Evolutionary conservation across 2,888 invertebrate genomes (phyloP), one percentile per base, ranked within the genome.

Genomic region (Tyria jacobaeae): DNA sequence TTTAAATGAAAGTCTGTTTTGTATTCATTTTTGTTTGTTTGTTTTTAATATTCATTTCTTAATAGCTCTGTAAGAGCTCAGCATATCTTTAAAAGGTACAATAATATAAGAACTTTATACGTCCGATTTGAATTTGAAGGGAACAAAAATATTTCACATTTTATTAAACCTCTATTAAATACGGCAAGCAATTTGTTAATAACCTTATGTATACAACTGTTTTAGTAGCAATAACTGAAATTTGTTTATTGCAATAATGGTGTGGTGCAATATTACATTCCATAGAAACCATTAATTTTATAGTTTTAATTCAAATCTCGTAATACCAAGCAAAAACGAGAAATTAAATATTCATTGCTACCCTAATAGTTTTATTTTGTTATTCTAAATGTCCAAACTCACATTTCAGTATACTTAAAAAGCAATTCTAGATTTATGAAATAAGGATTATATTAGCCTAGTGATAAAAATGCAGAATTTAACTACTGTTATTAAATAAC

Each of bases 401-500:
- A 39, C 5, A 27, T 10, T 39, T 25, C 25, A 9, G 9, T 17
- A 31, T 1, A 31, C 27, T 25, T 6, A 1, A 44, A 31, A 55
- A 44, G 7, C 21, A 31, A 21, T 34, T 53, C n/a, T 53, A 39
- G 10, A 10, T 9, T 25, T 12, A n/a, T 17, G n/a, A 21, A 34
- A 31, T n/a, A 55, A 14, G 9, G 31, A 7, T 17, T 44, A 55
- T 21, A 44, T 55, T 55, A 17, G 15, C 10, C 5, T 5, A n/a
- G 15, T 35, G 48, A 35, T 48, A 7, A 24, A 1, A 48, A 25
- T 34, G 3, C n/a, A 34, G 34, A 6, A 48, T 48, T 47, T 34
- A 14, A 55, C 44, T 44, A 14, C 31, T 17, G 31, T n/a, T 44
- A 24, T 35, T 34, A 56, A 35, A 55, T 54, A 44, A 44, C 34